Base-by-base conservation (phyloP, 1,140 invertebrate genomes). In the Hirudo medicinalis region DNA sequence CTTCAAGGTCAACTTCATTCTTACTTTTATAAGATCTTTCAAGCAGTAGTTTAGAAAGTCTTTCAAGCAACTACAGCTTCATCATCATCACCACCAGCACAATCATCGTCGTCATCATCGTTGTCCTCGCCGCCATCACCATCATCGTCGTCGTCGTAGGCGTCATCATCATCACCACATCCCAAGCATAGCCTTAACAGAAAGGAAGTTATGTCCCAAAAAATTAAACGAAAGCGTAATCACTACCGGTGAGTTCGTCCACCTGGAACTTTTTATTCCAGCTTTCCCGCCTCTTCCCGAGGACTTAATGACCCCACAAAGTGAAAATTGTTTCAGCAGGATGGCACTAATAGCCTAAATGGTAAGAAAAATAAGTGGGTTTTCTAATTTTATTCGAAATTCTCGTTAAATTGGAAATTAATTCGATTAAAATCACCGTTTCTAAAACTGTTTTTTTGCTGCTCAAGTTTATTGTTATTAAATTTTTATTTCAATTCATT, bases 141-240 rank as follows among this genome's bases (percentile, higher is more conserved):
- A 60, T 60, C 55, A 15, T 15, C 55, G 15, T 60, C 55, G 17
- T 22, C 57, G 19, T 19, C 13, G 29, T 63, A 4, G 17, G 4
- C 57, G 11, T 63, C 22, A 15, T 63, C 57, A 63, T 63, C 57
- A 63, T 63, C 57, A 63, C 19, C 57, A 22, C 57, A 63, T 63
- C 29, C 11, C 3, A 63, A 25, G 22, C 8, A 25, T 2, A n/a
- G 22, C 19, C 9, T 13, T 20, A 63, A 25, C 20, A 63, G 57
- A 63, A 20, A 63, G n/a, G 11, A 22, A 22, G 57, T 63, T 32
- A 63, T 1, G 1, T 63, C 4, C 1, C 22, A 22, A 63, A 8
- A 25, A 63, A 11, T 63, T 57, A n/a, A 25, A 57, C 25, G 29
- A 63, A 63, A 22, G 2, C 57, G 17, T 32, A 11, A 63, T 4